A percentile compares a stretch with the other conserved stretches of the same genome.
phyloP scores from a whole-genome alignment of 2,888 invertebrate species.

The Pyrocoelia pectoralis region DNA sequence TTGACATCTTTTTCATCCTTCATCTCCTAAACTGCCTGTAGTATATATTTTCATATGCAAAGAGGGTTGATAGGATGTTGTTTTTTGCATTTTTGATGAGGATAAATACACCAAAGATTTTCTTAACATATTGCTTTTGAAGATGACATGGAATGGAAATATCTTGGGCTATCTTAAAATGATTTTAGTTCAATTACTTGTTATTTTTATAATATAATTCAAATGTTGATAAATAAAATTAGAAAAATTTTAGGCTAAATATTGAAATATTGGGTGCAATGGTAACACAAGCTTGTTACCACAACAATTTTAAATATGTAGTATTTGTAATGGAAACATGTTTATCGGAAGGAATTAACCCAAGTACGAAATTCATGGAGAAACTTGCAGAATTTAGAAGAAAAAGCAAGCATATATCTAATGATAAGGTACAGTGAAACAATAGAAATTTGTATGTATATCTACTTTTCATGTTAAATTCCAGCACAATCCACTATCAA shows the following conservation, averaged over 20 bases:
- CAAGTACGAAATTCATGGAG: slow-evolving; percentile 68
- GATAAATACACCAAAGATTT: too few species aligned
- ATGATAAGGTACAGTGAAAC: slow-evolving; percentile 60
- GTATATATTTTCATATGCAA: too few species aligned
- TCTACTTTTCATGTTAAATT: slow-evolving; percentile 6
- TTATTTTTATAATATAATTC: too few species aligned
- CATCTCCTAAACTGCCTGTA: too few species aligned
- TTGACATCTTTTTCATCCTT: too few species aligned
- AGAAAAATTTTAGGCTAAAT: slow-evolving; percentile 69
- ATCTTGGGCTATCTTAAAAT: too few species aligned
- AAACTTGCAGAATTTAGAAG: slow-evolving; percentile 71
- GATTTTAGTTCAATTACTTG: too few species aligned
- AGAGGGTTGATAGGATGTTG: too few species aligned
- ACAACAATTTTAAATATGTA: slow-evolving; percentile 71
- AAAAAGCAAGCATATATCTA: slow-evolving; percentile 63
- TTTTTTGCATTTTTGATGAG: too few species aligned
- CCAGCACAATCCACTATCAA: slow-evolving; percentile 27
- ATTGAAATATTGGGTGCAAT: slow-evolving; percentile 79
- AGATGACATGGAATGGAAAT: too few species aligned
- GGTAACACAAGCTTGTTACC: slow-evolving; percentile 69
- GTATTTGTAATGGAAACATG: slow-evolving; percentile 73
- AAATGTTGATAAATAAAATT: slow-evolving; percentile 2
- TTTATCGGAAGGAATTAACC: slow-evolving; percentile 67
- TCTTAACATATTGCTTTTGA: too few species aligned
- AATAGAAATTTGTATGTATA: not conserved